Evolutionary conservation across 1,140 invertebrate genomes (phyloP), one percentile per base, ranked within the genome.

Genomic region (Protaetia brevitarsis): DNA sequence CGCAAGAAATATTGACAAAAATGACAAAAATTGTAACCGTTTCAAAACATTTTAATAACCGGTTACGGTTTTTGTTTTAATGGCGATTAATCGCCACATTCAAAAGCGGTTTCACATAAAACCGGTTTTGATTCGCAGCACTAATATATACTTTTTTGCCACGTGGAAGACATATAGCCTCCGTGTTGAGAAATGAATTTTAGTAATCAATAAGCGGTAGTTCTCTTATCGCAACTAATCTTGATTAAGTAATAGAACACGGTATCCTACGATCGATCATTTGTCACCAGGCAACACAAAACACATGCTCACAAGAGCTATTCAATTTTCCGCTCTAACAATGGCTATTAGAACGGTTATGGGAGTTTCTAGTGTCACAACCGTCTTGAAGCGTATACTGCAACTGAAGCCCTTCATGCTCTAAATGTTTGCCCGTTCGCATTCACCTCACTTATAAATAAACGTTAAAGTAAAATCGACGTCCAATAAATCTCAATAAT

Each of bases 401-500:
- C n/a, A n/a, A n/a, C 16, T 23, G 41, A 51, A 51, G 26, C 41
- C 11, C 41, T 51, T 51, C 41, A 51, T 16, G 41, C 41, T 51
- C 26, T 10, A 26, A 8, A 7, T 51, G 41, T 51, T 51, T 51
- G 41, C 41, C 5, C 19, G 41, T 34, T 23, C 41, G 19, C n/a
- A 51, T 51, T 51, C 41, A 23, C 16, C 26, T 51, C 41, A 51
- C 41, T 51, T 51, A 51, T 51, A 51, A 51, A 51, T 51, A 51
- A 51, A 51, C 41, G 19, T 16, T 23, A 23, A 51, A 51, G 41
- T 51, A 51, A 51, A 51, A 51, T 51, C 41, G 41, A 51, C 41
- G 41, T 51, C 41, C 41, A 51, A 51, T 51, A 51, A 51, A 51
- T 51, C 41, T 51, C 41, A 51, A 51, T 51, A 51, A 51, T 51